These are phyloP conservation scores for Spheniscus humboldti DNA, from an alignment of 2,797 vertebrate species.

Conservation along the genomic window DNA sequence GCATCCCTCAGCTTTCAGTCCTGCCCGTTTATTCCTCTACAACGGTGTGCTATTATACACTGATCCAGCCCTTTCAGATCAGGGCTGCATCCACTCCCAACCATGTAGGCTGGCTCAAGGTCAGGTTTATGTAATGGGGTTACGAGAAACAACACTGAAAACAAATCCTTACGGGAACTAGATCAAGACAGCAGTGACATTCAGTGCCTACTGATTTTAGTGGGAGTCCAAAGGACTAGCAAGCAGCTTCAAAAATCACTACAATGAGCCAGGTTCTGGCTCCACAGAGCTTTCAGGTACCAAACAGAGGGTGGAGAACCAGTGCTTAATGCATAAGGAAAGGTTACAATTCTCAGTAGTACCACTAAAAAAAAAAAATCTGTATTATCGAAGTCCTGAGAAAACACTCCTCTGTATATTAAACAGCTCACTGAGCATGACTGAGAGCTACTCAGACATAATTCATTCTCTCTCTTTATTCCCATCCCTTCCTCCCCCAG, in stretches of 20 bases:
- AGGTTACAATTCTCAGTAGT: background rate
- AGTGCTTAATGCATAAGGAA: background rate
- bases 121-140: background rate
- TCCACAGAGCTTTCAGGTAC: background rate
- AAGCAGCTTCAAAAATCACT: background rate
- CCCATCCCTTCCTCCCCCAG: background rate
- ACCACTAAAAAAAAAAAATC: background rate
- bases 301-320: background rate
- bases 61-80: background rate
- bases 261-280: background rate
- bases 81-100: background rate
- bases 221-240: background rate
- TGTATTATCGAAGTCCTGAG: background rate
- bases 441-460: too few species aligned
- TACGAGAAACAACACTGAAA: background rate
- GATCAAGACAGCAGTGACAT: background rate
- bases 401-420: background rate
- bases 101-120: background rate
- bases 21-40: background rate
- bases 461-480: background rate
- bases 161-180: background rate
- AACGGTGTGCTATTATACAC: background rate
- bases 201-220: background rate
- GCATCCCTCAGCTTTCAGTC: background rate
- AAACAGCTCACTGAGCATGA: background rate